Evolutionary conservation across 1,140 invertebrate species (phyloP).

Genomic region (Pogonus chalceus): DNA sequence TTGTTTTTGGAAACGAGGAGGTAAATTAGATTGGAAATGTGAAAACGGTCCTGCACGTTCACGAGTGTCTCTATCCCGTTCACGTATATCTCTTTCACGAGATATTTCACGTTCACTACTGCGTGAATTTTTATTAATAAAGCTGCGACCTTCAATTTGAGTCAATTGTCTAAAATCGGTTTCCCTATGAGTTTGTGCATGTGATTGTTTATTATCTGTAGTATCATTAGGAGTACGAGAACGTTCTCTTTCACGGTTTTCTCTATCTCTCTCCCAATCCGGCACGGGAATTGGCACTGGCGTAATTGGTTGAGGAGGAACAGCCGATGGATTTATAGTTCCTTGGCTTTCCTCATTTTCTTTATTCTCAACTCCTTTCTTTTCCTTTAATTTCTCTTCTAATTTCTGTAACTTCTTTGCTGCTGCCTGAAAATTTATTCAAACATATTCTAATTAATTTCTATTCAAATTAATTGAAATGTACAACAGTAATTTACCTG

Average conservation of each 20-base stretch:
- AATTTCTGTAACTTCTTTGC: slow-evolving; percentile 52
- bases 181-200: neutral
- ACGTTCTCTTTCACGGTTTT: slow-evolving; percentile 22
- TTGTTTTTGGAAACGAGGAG: slow-evolving; percentile 76
- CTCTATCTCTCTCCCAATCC: slow-evolving; percentile 46
- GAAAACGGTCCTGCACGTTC: slow-evolving; percentile 45
- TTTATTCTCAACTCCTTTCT: slow-evolving; percentile 37
- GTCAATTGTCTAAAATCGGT: slow-evolving; percentile 34
- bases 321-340: slow-evolving; percentile 29
- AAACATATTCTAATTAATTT: neutral
- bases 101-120: slow-evolving; percentile 34
- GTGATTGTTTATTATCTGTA: slow-evolving; percentile 22
- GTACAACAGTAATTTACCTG: slow-evolving; percentile 26
- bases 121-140: slow-evolving; percentile 21
- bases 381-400: slow-evolving; percentile 47
- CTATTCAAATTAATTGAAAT: neutral
- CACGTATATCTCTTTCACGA: slow-evolving; percentile 30
- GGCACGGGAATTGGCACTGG: slow-evolving; percentile 41
- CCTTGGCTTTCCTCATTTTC: slow-evolving; percentile 33
- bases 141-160: slow-evolving; percentile 35
- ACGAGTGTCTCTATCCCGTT: slow-evolving; percentile 29
- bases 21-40: slow-evolving; percentile 68
- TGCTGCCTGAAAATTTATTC: slow-evolving; percentile 12
- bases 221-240: slow-evolving; percentile 20
- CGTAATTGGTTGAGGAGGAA: slow-evolving; percentile 34